phyloP scores from a whole-genome alignment of 2,888 invertebrate species.

The Melinopterus prodromus region DNA sequence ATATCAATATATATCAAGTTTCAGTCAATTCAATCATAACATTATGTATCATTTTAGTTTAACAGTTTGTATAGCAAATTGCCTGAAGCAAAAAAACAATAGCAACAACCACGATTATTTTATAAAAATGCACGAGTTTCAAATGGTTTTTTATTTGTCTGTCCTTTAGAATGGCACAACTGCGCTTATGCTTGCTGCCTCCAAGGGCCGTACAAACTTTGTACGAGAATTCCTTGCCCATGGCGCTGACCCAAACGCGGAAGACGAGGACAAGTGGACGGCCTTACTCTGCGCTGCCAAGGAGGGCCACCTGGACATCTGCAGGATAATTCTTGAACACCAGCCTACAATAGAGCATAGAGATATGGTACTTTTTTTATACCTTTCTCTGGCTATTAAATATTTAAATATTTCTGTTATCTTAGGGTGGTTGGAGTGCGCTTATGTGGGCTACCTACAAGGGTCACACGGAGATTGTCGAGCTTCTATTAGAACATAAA shows the following conservation, averaged over 20 bases:
- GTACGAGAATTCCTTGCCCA: constrained; percentile 85
- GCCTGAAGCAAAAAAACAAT: too few relatives aligned
- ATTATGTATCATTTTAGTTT: too few relatives aligned
- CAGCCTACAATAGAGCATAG: constrained; percentile 85
- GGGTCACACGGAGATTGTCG: constrained; percentile 76
- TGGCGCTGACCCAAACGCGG: constrained; percentile 91
- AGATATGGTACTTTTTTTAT: constrained; percentile 53
- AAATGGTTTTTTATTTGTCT: neutral
- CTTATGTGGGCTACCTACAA: constrained; percentile 99
- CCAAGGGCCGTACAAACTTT: constrained; percentile 84
- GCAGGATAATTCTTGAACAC: constrained; percentile 82
- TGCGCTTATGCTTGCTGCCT: constrained; percentile 90
- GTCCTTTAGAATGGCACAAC: constrained; percentile 86
- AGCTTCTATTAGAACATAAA: constrained; percentile 80
- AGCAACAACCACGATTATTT: too few relatives aligned
- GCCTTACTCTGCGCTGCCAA: constrained; percentile 90
- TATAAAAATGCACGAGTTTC: too few relatives aligned
- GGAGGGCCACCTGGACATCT: constrained; percentile 85
- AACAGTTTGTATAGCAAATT: too few relatives aligned
- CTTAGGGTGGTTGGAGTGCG: constrained; percentile 94
- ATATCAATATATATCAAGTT: too few relatives aligned
- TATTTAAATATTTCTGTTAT: constrained; percentile 42
- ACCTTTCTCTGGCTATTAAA: constrained; percentile 10
- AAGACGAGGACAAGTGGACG: constrained; percentile 94
- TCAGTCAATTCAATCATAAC: too few relatives aligned